Percentiles rank a stretch among this genome's conserved stretches.
Evolutionary conservation across 2,888 invertebrate species (phyloP).

Genomic region (Steinernema hermaphroditum): DNA sequence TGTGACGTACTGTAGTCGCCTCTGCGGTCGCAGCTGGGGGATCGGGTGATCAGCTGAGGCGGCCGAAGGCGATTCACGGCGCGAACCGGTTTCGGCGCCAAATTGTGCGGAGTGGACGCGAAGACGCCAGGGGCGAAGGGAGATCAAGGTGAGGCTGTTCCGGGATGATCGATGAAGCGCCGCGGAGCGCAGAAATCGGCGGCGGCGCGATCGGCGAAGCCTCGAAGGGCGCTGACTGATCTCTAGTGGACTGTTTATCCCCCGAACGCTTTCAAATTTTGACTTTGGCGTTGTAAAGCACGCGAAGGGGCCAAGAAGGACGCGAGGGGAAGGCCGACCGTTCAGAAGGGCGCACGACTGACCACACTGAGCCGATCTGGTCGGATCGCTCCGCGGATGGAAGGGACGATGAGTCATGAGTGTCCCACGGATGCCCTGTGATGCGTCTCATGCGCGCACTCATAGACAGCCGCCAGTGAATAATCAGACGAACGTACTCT

Average conservation of each 20-base stretch:
- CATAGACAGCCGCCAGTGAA: too few species aligned
- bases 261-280: neutral
- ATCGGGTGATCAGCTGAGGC: slow-evolving; percentile 13
- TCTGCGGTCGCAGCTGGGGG: neutral
- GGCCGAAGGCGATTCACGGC: neutral
- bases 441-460: too few species aligned
- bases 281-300: slow-evolving; percentile 5
- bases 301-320: neutral
- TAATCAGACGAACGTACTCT: too few species aligned
- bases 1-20: neutral
- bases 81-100: slow-evolving; percentile 13
- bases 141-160: slow-evolving; percentile 23
- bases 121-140: slow-evolving; percentile 1
- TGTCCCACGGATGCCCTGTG: too few species aligned
- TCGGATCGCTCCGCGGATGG: too few species aligned
- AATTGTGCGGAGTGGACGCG: neutral
- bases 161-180: slow-evolving; percentile 25
- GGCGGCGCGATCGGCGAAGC: slow-evolving; percentile 1
- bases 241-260: slow-evolving; percentile 1
- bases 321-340: too few species aligned
- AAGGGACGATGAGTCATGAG: too few species aligned
- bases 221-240: neutral
- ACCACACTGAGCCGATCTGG: too few species aligned
- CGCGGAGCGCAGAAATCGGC: neutral
- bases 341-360: too few species aligned